Evolutionary conservation across 2,888 invertebrate species (phyloP).

Genomic region (Drosophila neotestacea): DNA sequence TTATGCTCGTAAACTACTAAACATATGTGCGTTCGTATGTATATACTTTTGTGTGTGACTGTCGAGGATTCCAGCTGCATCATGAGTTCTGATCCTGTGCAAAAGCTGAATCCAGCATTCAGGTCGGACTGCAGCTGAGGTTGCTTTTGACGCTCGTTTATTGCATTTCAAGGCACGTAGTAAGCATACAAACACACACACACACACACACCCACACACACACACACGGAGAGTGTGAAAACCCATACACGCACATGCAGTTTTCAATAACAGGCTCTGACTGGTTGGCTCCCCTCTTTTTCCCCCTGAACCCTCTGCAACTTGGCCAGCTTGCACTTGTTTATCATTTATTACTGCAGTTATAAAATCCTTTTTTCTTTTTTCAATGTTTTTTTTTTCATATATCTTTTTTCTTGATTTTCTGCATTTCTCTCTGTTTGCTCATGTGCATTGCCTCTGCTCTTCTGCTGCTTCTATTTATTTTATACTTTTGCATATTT

Average conservation of each 20-base stretch:
- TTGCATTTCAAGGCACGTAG: conserved; percentile 72
- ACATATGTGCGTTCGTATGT: not conserved
- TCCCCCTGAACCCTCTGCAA: conserved; percentile 15
- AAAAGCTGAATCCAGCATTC: conserved; percentile 16
- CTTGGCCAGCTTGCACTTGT: conserved; percentile 74
- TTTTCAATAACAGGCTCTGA: conserved; percentile 64
- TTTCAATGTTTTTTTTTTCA: not conserved
- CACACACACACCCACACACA: conserved; percentile 12
- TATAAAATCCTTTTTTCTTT: conserved; percentile 57
- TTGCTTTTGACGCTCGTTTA: conserved; percentile 57
- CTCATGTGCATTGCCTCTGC: conserved; percentile 45
- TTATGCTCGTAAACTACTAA: conserved; percentile 4
- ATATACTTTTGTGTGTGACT: not conserved
- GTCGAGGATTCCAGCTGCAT: conserved; percentile 35
- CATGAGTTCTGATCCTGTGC: conserved; percentile 44
- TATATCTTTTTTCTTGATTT: conserved; percentile 1
- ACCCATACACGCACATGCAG: conserved; percentile 21
- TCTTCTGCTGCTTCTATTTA: conserved; percentile 36
- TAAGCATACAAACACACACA: conserved; percentile 34
- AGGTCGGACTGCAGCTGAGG: conserved; percentile 54
- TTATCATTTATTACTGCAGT: conserved; percentile 77
- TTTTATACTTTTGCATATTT: conserved; percentile 63
- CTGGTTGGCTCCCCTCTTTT: conserved; percentile 3
- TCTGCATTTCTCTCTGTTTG: conserved; percentile 57
- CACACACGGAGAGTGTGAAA: not conserved